Percentiles rank a stretch among this genome's conserved stretches.
Conservation (phyloP, 2,888 invertebrate genomes). For the Agapetus fuscipes region DNA sequence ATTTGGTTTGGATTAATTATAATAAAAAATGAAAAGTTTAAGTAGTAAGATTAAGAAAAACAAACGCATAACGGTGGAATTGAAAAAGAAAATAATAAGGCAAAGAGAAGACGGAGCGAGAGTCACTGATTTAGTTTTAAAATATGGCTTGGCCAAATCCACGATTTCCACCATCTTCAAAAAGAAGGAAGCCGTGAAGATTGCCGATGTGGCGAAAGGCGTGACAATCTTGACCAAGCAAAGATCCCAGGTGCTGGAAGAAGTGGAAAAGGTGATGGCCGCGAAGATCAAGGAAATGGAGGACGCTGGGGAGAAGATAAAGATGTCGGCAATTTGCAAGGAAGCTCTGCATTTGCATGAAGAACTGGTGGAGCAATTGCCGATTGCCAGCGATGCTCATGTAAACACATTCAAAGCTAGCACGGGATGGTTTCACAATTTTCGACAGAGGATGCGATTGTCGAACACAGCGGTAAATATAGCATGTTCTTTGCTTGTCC, state of each 20-base stretch:
- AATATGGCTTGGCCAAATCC: conserved; percentile 11
- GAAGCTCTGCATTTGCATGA: background rate
- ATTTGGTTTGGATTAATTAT: no score
- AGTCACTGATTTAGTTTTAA: conserved; percentile 13
- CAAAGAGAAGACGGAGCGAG: conserved; percentile 16
- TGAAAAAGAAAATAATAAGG: conserved; percentile 11
- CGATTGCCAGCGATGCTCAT: background rate
- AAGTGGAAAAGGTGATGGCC: background rate
- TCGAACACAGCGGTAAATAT: no score
- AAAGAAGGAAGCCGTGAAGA: conserved; percentile 16
- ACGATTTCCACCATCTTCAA: conserved; percentile 19
- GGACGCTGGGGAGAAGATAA: background rate
- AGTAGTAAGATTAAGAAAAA: background rate
- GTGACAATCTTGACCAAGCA: conserved; percentile 6
- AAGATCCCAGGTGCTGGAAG: background rate
- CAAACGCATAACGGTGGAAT: background rate
- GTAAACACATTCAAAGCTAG: conserved; percentile 1
- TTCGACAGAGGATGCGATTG: background rate
- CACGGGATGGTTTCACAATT: conserved; percentile 3
- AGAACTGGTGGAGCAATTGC: background rate
- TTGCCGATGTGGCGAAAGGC: conserved; percentile 14
- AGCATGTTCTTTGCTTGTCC: no score
- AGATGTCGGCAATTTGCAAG: background rate
- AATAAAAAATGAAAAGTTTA: background rate
- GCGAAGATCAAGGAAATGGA: background rate